These are phyloP conservation scores for Bruchidius siliquastri DNA, from an alignment of 2,888 invertebrate genomes.

Conservation along the genomic window DNA sequence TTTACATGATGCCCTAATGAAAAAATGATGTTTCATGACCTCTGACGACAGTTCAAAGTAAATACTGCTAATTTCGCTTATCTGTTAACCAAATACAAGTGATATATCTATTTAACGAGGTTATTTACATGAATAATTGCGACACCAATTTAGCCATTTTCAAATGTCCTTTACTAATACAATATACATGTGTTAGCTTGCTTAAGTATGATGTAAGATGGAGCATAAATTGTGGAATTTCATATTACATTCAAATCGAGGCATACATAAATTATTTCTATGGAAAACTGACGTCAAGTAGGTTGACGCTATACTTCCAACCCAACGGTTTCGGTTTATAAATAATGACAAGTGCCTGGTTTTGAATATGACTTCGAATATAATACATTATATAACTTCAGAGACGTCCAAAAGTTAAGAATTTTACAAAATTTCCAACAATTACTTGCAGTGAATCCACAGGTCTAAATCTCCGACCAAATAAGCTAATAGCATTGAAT, in stretches of 20 bases:
- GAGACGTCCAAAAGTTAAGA: too few species aligned
- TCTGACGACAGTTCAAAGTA: not conserved
- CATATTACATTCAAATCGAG: not conserved
- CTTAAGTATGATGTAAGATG: not conserved
- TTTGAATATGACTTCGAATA: too few species aligned
- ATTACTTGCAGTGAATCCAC: too few species aligned
- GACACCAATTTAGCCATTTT: not conserved
- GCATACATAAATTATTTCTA: not conserved
- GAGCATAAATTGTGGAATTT: not conserved
- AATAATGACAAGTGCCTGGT: too few species aligned
- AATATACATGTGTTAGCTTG: not conserved
- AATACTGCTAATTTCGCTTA: not conserved
- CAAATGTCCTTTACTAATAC: not conserved
- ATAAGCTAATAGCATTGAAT: too few species aligned
- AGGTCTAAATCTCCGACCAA: too few species aligned
- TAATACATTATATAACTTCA: too few species aligned
- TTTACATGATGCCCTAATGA: not conserved
- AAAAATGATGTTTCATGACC: not conserved
- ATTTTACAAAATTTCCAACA: too few species aligned
- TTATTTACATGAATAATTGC: not conserved
- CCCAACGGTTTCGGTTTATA: too few species aligned
- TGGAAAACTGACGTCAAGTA: too few species aligned
- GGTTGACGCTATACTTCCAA: too few species aligned
- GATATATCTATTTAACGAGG: not conserved
- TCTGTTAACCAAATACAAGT: not conserved